Evolutionary conservation across 2,113 vertebrate species (phyloP), one percentile per base, ranked within the genome.

Genomic region (Onychorhynchus coronatus): DNA sequence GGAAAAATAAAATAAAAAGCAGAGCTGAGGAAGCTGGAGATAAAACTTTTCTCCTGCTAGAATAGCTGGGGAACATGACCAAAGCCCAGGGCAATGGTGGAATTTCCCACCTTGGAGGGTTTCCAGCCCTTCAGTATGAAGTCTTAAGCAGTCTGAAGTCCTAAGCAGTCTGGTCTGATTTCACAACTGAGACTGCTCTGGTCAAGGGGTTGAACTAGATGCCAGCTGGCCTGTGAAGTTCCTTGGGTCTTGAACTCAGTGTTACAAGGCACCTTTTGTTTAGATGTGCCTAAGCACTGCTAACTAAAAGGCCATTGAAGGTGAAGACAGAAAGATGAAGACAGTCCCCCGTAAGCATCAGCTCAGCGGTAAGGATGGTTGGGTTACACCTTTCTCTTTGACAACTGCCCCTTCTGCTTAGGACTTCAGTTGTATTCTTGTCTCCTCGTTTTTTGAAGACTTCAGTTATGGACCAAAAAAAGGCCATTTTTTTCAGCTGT

Each of bases 41-140:
- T 14, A 46, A 81, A 56, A 4, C 0, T 39, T 80, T 55, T 39
- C 9, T 46, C 2, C 9, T 6, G 0, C 10, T 35, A 9, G 11
- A 55, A 35, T 3, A 5, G 6, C 0, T 47, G 20, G 2, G 5
- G 2, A 88, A 16, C 7, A 16, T 17, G 8, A 27, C 3, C 0
- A 1, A 16, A 9, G 3, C 3, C 9, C 2, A 8, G 6, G 8
- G 12, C 30, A 11, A 11, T 19, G 8, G 8, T 31, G 14, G 2
- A 4, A 7, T 50, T 20, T 72, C 14, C 14, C 2, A 30, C 5
- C 6, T 19, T 19, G 7, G 9, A 33, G 6, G 4, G 12, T 52
- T 75, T 89, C 6, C 23, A 65, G 8, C 1, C 6, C 12, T 5
- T 14, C 7, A 84, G 15, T 6, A 23, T 50, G n/a, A 66, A 76